phyloP scores from a whole-genome alignment of 2,113 vertebrate species.

The Salvator merianae region DNA sequence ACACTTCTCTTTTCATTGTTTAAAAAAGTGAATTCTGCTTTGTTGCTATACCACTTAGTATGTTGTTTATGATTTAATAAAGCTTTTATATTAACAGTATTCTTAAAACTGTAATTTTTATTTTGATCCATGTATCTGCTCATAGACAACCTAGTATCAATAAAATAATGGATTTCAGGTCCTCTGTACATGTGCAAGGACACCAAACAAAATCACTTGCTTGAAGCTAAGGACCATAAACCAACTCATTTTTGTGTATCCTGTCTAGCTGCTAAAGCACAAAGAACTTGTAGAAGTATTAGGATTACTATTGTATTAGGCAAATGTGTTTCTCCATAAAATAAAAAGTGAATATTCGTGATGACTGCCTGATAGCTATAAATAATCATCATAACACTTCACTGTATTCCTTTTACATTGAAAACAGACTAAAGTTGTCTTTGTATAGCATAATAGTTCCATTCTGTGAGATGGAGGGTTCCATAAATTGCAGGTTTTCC shows the following conservation, averaged over 20 bases:
- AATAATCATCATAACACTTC: not conserved
- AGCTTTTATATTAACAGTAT: not conserved
- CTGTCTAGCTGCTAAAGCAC: not conserved
- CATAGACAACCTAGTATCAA: not conserved
- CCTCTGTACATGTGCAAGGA: not conserved
- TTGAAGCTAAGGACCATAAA: not conserved
- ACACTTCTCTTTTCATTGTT: no score
- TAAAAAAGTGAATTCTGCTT: not conserved
- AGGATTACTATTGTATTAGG: not conserved
- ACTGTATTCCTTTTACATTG: not conserved
- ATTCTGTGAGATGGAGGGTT: no score
- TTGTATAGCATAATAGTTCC: no score
- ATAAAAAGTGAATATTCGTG: not conserved
- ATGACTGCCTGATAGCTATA: not conserved
- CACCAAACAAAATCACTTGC: not conserved
- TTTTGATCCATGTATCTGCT: no score
- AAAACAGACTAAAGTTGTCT: not conserved
- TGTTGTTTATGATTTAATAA: not conserved
- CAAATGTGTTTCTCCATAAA: not conserved
- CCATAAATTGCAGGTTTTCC: no score
- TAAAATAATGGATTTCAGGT: not conserved
- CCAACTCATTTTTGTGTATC: not conserved
- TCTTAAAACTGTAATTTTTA: no score
- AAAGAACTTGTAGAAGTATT: not conserved
- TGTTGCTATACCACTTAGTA: not conserved